Conservation (phyloP, 2,113 vertebrate genomes). For the Formicarius rufipectus region DNA sequence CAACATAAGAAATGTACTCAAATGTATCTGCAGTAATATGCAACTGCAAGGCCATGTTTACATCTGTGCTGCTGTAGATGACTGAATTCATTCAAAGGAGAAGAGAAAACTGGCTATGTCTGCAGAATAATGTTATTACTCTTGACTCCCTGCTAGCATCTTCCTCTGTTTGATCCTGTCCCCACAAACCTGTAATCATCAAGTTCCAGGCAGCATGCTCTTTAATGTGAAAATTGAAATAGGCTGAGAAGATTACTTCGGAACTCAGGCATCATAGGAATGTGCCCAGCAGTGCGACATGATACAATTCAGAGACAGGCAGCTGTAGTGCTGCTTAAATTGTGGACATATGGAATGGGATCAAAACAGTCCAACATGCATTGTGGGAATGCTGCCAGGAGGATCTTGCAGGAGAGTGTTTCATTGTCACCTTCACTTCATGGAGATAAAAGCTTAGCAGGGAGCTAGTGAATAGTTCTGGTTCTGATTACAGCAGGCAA, state of each 20-base stretch:
- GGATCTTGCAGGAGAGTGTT: conserved; percentile 48
- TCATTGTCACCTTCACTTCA: conserved; percentile 75
- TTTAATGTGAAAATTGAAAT: conserved; percentile 74
- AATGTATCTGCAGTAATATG: not conserved
- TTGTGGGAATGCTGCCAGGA: conserved; percentile 60
- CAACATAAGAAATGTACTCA: not conserved
- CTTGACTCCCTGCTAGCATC: conserved; percentile 47
- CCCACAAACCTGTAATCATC: conserved; percentile 59
- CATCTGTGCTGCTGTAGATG: not conserved
- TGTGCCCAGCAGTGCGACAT: conserved; percentile 10
- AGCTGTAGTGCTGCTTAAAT: conserved; percentile 48
- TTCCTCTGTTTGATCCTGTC: conserved; percentile 62
- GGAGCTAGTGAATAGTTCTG: conserved; percentile 52
- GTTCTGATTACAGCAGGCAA: conserved; percentile 62
- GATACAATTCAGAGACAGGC: conserved; percentile 31
- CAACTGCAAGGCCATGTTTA: not conserved
- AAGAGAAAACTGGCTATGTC: conserved; percentile 6
- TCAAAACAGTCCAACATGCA: conserved; percentile 57
- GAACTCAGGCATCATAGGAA: conserved; percentile 34
- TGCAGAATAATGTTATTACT: conserved; percentile 53
- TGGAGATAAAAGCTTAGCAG: conserved; percentile 66
- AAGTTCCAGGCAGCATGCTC: conserved; percentile 47
- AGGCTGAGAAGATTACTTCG: conserved; percentile 61
- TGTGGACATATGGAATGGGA: conserved; percentile 64
- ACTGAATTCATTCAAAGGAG: conserved; percentile 40